phyloP scores from a whole-genome alignment of 2,888 invertebrate species.

The Schizaphis graminum region DNA sequence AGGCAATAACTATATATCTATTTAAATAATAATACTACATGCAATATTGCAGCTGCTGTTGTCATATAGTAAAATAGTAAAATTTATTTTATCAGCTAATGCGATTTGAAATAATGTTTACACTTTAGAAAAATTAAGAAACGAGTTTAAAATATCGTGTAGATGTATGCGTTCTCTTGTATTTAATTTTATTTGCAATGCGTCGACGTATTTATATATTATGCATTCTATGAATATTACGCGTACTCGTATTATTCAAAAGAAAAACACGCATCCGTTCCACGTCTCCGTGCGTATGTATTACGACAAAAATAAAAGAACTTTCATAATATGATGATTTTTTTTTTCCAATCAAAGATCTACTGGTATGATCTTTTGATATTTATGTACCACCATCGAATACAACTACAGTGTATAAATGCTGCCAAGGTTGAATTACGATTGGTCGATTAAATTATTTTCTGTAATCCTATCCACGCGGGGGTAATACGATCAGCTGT shows the following conservation, averaged over 20 bases:
- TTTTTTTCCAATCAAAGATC: constrained; percentile 8
- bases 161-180: background rate
- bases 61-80: background rate
- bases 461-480: constrained; percentile 53
- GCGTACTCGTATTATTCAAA: background rate
- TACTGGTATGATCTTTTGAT: background rate
- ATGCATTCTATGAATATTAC: background rate
- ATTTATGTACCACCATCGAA: constrained; percentile 24
- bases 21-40: background rate
- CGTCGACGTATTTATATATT: background rate
- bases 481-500: constrained; percentile 60
- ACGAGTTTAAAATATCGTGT: background rate
- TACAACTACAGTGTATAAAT: background rate
- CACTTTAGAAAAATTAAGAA: background rate
- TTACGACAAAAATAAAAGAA: background rate
- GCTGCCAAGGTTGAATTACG: constrained; percentile 51
- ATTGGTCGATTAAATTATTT: constrained; percentile 46
- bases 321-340: background rate
- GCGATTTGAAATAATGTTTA: background rate
- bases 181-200: background rate
- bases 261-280: background rate
- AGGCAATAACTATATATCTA: background rate
- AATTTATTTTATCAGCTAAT: background rate
- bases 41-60: background rate
- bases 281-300: background rate